These are phyloP conservation scores for Gymnarchus niloticus DNA, from an alignment of 2,113 vertebrate genomes.

Conservation along the genomic window DNA sequence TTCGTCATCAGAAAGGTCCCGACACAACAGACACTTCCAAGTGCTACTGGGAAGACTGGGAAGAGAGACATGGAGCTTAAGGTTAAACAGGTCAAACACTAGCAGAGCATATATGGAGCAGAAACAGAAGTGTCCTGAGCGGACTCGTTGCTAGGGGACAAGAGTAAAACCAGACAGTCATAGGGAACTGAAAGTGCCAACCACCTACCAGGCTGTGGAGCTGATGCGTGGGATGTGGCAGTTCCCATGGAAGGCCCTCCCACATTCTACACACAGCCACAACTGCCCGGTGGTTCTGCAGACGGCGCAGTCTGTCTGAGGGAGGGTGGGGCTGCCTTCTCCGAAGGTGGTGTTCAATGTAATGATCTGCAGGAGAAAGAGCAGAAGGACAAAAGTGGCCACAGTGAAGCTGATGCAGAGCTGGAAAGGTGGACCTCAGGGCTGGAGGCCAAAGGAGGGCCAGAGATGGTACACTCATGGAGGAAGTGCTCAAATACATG, in stretches of 20 bases:
- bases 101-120: neutral
- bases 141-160: neutral
- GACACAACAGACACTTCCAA: conserved; percentile 46
- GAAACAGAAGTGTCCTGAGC: neutral
- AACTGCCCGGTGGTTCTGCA: conserved; percentile 29
- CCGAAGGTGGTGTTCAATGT: neutral
- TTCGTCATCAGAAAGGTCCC: conserved; percentile 36
- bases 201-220: conserved; percentile 25
- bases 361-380: neutral
- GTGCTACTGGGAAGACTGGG: conserved; percentile 18
- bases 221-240: conserved; percentile 46
- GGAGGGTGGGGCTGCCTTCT: neutral
- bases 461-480: neutral
- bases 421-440: neutral
- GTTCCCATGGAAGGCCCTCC: conserved; percentile 37
- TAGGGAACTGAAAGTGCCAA: neutral
- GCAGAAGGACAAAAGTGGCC: neutral
- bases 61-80: neutral
- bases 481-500: neutral
- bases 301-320: conserved; percentile 26
- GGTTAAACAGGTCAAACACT: neutral
- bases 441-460: neutral
- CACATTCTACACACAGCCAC: conserved; percentile 39
- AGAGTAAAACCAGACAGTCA: neutral
- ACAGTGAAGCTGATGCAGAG: too few species aligned